phyloP scores from a whole-genome alignment of 2,888 invertebrate species.

The Maniola hyperantus region DNA sequence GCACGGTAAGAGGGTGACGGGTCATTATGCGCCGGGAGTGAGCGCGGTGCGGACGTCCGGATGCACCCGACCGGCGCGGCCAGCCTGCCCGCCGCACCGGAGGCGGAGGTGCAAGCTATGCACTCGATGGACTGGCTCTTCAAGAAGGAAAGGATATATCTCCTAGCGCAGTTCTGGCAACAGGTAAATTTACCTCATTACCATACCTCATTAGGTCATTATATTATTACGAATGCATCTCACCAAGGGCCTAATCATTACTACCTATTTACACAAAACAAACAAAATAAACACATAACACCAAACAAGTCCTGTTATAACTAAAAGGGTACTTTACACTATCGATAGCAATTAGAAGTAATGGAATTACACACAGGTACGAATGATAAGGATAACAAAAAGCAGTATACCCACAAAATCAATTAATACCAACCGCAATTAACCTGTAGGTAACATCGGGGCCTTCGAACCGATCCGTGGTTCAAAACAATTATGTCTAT shows the following conservation, averaged over 20 bases:
- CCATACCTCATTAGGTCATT: neutral
- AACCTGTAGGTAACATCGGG: conserved; percentile 43
- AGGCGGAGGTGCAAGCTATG: conserved; percentile 96
- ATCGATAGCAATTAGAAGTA: conserved; percentile 33
- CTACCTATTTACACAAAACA: neutral
- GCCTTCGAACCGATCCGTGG: conserved; percentile 37
- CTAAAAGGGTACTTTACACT: conserved; percentile 16
- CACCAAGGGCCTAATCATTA: too few species aligned
- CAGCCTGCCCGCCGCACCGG: conserved; percentile 89
- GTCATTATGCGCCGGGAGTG: conserved; percentile 68
- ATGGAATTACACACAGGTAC: conserved; percentile 25
- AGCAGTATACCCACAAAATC: conserved; percentile 57
- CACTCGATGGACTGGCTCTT: conserved; percentile 98
- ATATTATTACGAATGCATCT: too few species aligned
- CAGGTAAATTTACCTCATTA: conserved; percentile 86
- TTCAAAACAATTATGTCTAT: conserved; percentile 57
- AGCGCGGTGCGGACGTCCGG: conserved; percentile 75
- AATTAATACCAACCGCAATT: conserved; percentile 64
- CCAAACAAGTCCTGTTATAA: conserved; percentile 1
- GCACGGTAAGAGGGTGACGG: conserved; percentile 48
- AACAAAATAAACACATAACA: neutral
- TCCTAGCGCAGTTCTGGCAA: conserved; percentile 98
- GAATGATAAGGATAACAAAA: conserved; percentile 32
- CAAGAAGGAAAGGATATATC: conserved; percentile 97
- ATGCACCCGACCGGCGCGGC: conserved; percentile 90